Base-by-base conservation (phyloP, 1,140 invertebrate species). In the Pseudachorutes palmiensis region DNA sequence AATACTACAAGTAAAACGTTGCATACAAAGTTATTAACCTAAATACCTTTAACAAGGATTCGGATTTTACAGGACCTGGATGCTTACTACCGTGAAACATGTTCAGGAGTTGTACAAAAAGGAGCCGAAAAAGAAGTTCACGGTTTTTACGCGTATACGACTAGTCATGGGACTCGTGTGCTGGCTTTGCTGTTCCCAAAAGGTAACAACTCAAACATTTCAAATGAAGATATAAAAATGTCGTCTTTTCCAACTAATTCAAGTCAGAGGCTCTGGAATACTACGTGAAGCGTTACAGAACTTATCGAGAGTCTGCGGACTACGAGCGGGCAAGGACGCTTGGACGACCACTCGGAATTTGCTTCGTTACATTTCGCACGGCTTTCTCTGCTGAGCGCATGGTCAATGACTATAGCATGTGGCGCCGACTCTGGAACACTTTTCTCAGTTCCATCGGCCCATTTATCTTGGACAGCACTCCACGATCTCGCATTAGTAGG, bases 321-420 rank as follows among this genome's bases (percentile, higher is more conserved):
- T 83, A 86, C 70, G 88, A 92, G 76, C 81, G 86, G 74, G 80
- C 84, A 55, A 84, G 84, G 36, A 87, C 91, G 0, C 79, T 95
- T 55, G 86, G 87, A 76, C 85, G 86, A 74, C 90, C 92, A 30
- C 79, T 95, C 3, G 92, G 93, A 45, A 89, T 97, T 72, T 91
- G 90, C 31, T 97, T 97, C 79, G 83, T 97, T 1, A 96, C 92
- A 2, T 84, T 97, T 72, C 85, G 86, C 73, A 87, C 85, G 16
- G 85, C 88, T 55, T 71, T 74, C 29, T 68, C 76, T 2, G 82
- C 79, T 70, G 79, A 80, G 62, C 81, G 78, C 49, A 73, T 77
- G 16, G 74, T 79, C 58, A 81, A 80, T 68, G 36, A 41, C 19
- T 41, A 41, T 19, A 19, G 36, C 5, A 41, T 19, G 5, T 41